Base-by-base conservation (phyloP, 2,113 vertebrate genomes). In the Patagioenas fasciata region DNA sequence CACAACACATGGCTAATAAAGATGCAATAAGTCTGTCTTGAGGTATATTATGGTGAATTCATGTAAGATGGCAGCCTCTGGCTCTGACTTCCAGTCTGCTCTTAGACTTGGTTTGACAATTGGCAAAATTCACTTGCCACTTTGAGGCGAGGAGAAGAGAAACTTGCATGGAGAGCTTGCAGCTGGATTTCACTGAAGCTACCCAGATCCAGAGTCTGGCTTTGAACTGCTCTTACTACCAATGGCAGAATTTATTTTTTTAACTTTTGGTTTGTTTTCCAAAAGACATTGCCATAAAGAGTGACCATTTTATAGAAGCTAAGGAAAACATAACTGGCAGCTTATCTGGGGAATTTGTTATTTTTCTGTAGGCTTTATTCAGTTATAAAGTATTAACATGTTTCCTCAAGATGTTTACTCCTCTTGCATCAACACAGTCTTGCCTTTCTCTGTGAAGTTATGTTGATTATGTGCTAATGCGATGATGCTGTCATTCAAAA, bases 401-500 rank as follows among this genome's bases (percentile, higher is more conserved):
- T 64, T 87, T 80, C 19, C 54, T 82, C 34, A 87, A 67, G 40
- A 50, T 58, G 6, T 58, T 70, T 58, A 11, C 4, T 12, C 0
- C 0, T 85, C 44, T 85, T 87, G 25, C 57, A 82, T 75, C 67
- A 77, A 70, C 20, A 56, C 3, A 64, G 53, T 91, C 62, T 85
- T 84, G 53, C 11, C 54, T 96, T 92, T 71, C 51, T 87, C 24
- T 74, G 14, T 42, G 53, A 89, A 57, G 25, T 92, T 91, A 67
- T 85, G 60, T 87, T 94, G 86, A 80, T 91, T 94, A 83, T 91
- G 54, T 89, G 82, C 50, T 91, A 71, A 90, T 69, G 15, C 56
- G 78, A 54, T 75, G 73, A 87, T 82, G 16, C 80, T 91, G 88
- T 80, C 86, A 86, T 91, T 83, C 75, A 94, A 95, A 93, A 86